Base-by-base conservation (phyloP, 2,888 invertebrate species). In the Dryococelus australis region DNA sequence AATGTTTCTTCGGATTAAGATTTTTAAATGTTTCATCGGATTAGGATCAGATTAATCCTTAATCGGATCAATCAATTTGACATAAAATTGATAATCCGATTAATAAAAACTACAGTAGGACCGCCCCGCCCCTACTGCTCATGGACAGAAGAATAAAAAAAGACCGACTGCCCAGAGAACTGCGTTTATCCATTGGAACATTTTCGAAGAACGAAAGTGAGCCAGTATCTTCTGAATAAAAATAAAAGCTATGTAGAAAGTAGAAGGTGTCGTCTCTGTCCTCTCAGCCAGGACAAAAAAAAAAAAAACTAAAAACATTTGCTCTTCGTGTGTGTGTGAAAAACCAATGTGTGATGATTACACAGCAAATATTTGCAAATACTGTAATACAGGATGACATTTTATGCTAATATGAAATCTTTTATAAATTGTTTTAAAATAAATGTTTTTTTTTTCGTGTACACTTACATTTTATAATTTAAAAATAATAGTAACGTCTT, bases 61-160 rank as follows among this genome's bases (percentile, higher is more conserved):
- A n/a, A n/a, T n/a, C n/a, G n/a, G n/a, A n/a, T n/a, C n/a, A n/a
- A n/a, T n/a, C n/a, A n/a, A n/a, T n/a, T n/a, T n/a, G n/a, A n/a
- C n/a, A n/a, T n/a, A n/a, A n/a, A n/a, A n/a, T n/a, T n/a, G n/a
- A n/a, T n/a, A n/a, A n/a, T n/a, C n/a, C n/a, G n/a, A n/a, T n/a
- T n/a, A n/a, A n/a, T n/a, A n/a, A n/a, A n/a, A n/a, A n/a, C n/a
- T n/a, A n/a, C n/a, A n/a, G n/a, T n/a, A n/a, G n/a, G n/a, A n/a
- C n/a, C n/a, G n/a, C n/a, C n/a, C n/a, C n/a, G n/a, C n/a, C n/a
- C n/a, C n/a, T n/a, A n/a, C n/a, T n/a, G n/a, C n/a, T n/a, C 65
- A 65, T 65, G 65, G 65, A 65, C 65, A 65, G 65, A 24, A 65
- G 65, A 65, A 65, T 65, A 20, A 65, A 65, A 65, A 65, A 65